phyloP scores from a whole-genome alignment of 2,797 vertebrate species.

The Lithobates sylvaticus region DNA sequence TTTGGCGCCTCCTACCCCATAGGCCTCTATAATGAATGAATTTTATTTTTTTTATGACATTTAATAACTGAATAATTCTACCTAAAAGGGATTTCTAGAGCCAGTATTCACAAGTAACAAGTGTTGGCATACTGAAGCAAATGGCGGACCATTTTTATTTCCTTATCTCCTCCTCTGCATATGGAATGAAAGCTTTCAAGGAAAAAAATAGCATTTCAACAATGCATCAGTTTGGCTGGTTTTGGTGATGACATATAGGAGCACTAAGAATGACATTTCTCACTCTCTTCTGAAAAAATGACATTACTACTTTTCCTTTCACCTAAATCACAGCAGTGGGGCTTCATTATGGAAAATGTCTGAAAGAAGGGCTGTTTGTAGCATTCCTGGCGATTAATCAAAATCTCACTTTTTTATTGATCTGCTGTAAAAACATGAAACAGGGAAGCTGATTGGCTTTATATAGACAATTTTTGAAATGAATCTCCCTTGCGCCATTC shows the following conservation, averaged over 20 bases:
- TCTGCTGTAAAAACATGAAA: too few relatives aligned
- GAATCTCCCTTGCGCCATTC: background rate
- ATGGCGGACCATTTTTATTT: background rate
- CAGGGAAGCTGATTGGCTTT: too few relatives aligned
- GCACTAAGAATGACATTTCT: constrained; percentile 21
- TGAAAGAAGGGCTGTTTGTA: too few relatives aligned
- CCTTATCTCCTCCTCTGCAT: constrained; percentile 30
- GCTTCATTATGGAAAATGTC: too few relatives aligned
- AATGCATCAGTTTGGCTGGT: background rate
- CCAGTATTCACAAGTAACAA: background rate
- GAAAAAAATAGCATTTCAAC: constrained; percentile 24
- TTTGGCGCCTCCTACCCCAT: constrained; percentile 2
- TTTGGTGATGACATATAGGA: background rate
- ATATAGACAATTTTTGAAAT: background rate
- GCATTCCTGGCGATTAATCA: too few relatives aligned
- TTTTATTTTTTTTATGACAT: constrained; percentile 5
- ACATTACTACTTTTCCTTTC: background rate
- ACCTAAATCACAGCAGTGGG: background rate
- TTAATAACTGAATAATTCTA: background rate
- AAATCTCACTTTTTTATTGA: too few relatives aligned
- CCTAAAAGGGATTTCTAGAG: background rate
- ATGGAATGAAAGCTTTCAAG: background rate
- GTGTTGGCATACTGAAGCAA: background rate
- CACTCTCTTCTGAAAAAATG: background rate
- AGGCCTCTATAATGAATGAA: constrained; percentile 7